Evolutionary conservation across 2,797 vertebrate genomes (phyloP).

Genomic region (Coracias cyanogaster): DNA sequence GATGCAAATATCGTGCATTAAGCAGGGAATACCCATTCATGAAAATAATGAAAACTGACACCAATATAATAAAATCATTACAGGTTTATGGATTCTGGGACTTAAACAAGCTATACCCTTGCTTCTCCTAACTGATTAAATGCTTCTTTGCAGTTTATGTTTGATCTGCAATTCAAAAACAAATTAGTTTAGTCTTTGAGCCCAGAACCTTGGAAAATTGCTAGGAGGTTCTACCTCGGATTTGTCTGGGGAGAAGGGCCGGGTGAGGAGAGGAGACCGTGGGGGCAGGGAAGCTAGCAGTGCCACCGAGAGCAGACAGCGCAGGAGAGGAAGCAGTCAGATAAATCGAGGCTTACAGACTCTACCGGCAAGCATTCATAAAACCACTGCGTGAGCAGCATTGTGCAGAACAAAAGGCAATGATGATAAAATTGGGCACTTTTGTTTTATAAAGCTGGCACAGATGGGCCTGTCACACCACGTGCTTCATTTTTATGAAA

Average conservation of each 20-base stretch:
- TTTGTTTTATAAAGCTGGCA: conserved; percentile 70
- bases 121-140: conserved; percentile 80
- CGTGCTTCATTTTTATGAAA: conserved; percentile 57
- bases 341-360: neutral
- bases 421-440: conserved; percentile 64
- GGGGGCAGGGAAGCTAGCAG: conserved; percentile 23
- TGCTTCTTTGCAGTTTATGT: conserved; percentile 61
- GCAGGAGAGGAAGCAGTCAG: neutral
- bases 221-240: conserved; percentile 50
- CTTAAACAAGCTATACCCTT: conserved; percentile 59
- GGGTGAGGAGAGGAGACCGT: neutral
- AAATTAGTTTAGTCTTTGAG: conserved; percentile 64
- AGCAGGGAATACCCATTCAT: conserved; percentile 69
- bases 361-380: conserved; percentile 30
- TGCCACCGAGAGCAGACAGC: neutral
- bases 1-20: conserved; percentile 71
- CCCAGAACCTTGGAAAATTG: conserved; percentile 57
- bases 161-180: conserved; percentile 63
- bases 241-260: neutral
- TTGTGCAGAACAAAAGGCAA: conserved; percentile 64
- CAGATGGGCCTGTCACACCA: conserved; percentile 69
- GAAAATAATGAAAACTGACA: conserved; percentile 78
- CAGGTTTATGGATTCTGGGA: conserved; percentile 72
- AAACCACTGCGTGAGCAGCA: neutral
- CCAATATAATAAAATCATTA: conserved; percentile 87